Evolutionary conservation across 30 jellyfish, hydroid and myxozoan species (phyloP).

Genomic region (Chrysaora quinquecirrha): DNA sequence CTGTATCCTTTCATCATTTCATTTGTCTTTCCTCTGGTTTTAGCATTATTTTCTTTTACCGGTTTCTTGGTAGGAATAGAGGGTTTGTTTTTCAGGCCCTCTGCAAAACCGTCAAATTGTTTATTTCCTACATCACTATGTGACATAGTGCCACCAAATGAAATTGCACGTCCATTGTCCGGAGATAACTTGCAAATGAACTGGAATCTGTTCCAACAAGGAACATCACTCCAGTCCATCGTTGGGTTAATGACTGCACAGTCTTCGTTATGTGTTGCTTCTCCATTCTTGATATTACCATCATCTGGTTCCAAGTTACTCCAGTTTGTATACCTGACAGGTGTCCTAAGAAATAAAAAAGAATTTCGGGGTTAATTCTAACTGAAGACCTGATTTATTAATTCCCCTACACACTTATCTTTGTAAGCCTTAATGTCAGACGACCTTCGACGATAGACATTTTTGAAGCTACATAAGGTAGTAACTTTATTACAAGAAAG

Average conservation of each 20-base stretch:
- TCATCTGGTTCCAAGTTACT: constrained; percentile 96
- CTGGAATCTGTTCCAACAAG: constrained; percentile 80
- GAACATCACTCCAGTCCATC: constrained; percentile 97
- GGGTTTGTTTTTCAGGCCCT: constrained; percentile 33
- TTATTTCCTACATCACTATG: constrained; percentile 73
- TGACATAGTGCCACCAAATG: constrained; percentile 82
- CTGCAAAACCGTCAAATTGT: constrained; percentile 44
- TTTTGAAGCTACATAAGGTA: no score
- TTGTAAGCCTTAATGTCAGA: no score
- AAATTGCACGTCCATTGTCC: constrained; percentile 71
- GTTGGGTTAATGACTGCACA: constrained; percentile 87
- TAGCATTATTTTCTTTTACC: constrained; percentile 37
- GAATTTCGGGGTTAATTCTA: background rate
- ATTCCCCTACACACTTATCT: no score
- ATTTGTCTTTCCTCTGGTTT: constrained; percentile 35
- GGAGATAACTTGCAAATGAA: constrained; percentile 85
- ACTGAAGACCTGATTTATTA: background rate
- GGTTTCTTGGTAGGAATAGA: constrained; percentile 44
- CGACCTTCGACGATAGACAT: no score
- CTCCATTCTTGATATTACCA: constrained; percentile 82
- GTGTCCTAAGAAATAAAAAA: constrained; percentile 63
- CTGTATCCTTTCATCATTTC: constrained; percentile 42
- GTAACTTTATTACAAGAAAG: no score
- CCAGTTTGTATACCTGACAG: constrained; percentile 85
- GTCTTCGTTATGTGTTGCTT: constrained; percentile 90